Evolutionary conservation across 2,888 invertebrate species (phyloP).

Genomic region (Crematogaster levior): DNA sequence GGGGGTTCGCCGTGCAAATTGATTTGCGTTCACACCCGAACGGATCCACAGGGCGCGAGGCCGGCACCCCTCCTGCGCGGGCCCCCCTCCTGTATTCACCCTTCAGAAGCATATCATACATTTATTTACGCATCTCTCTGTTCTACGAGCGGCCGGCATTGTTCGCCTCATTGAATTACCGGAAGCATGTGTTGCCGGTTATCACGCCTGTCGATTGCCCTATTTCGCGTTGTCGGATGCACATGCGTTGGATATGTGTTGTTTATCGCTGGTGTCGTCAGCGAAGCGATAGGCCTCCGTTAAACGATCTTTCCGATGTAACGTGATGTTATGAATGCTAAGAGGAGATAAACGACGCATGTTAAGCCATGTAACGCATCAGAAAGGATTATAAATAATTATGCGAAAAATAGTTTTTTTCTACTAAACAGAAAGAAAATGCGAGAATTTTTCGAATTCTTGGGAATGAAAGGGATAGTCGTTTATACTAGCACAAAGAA

Average conservation of each 20-base stretch:
- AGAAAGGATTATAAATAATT: slow-evolving; percentile 36
- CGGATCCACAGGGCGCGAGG: slow-evolving; percentile 77
- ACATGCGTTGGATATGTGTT: slow-evolving; percentile 9
- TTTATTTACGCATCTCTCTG: slow-evolving; percentile 81
- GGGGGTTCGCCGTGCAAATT: slow-evolving; percentile 84
- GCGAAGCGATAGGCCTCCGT: slow-evolving; percentile 22
- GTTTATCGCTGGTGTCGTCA: slow-evolving; percentile 32
- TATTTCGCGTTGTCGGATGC: slow-evolving; percentile 36
- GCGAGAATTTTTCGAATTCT: not conserved
- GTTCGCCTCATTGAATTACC: slow-evolving; percentile 83
- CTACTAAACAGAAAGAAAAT: not conserved
- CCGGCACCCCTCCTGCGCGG: not conserved
- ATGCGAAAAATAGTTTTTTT: slow-evolving; percentile 21
- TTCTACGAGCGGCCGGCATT: slow-evolving; percentile 75
- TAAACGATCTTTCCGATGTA: slow-evolving; percentile 38
- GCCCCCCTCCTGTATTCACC: slow-evolving; percentile 72
- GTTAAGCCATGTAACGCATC: not conserved
- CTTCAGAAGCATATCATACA: slow-evolving; percentile 82
- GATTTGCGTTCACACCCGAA: slow-evolving; percentile 86
- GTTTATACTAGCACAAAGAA: too few relatives aligned
- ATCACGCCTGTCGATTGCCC: slow-evolving; percentile 63
- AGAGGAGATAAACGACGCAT: slow-evolving; percentile 22
- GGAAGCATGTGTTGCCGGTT: slow-evolving; percentile 82
- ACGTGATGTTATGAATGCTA: slow-evolving; percentile 45
- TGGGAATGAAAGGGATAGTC: too few relatives aligned